Percentiles rank a stretch among this genome's conserved stretches.
Conservation (phyloP, 2,888 invertebrate genomes). For the Cecidostiba fungosa region DNA sequence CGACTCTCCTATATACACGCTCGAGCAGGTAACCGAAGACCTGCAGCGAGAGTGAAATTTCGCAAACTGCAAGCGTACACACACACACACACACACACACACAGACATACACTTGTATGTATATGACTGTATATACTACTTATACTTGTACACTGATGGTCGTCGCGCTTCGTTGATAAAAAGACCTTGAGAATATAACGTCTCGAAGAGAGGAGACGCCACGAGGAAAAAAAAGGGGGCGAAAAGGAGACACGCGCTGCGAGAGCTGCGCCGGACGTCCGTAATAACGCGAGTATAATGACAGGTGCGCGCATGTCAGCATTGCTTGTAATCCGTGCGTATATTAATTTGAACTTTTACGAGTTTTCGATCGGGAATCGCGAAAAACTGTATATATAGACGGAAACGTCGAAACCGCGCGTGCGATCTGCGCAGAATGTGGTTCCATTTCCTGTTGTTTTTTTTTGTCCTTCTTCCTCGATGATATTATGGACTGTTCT, state of each 20-base stretch:
- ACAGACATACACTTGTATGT: no score
- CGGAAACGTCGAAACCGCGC: conserved; percentile 49
- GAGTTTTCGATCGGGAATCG: neutral
- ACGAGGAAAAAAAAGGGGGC: neutral
- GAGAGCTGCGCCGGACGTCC: conserved; percentile 55
- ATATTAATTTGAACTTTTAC: neutral
- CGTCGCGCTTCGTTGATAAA: conserved; percentile 56
- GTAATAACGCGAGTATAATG: conserved; percentile 49
- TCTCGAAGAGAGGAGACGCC: neutral
- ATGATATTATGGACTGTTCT: neutral
- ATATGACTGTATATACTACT: no score
- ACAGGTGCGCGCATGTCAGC: neutral
- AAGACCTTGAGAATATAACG: conserved; percentile 42
- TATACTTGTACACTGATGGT: neutral
- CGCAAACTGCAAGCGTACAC: neutral
- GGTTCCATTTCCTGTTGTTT: conserved; percentile 54
- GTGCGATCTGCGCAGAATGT: conserved; percentile 5
- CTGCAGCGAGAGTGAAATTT: conserved; percentile 42
- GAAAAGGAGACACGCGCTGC: conserved; percentile 56
- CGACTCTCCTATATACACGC: neutral
- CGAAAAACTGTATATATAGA: neutral
- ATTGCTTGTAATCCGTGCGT: neutral
- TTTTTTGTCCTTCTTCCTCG: conserved; percentile 36
- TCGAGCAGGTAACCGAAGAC: conserved; percentile 27
- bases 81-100: no score